Evolutionary conservation across 2,888 invertebrate genomes (phyloP).

Genomic region (Cheiracanthium punctorium): DNA sequence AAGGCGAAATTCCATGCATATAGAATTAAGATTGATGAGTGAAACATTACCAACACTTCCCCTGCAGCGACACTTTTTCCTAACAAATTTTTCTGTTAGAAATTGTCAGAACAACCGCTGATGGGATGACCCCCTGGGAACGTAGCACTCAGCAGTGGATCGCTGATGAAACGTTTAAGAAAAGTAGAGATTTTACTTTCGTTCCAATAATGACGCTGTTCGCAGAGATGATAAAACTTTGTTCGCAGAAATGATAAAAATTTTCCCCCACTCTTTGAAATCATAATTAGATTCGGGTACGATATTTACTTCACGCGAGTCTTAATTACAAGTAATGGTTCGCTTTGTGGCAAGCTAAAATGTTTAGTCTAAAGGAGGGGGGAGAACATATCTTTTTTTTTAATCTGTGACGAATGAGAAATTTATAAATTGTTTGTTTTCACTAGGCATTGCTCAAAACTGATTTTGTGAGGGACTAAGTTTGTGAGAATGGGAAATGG

Average conservation of each 20-base stretch:
- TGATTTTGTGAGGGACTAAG: too few relatives aligned
- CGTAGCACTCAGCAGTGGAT: not conserved
- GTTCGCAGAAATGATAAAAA: not conserved
- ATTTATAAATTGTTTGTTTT: too few relatives aligned
- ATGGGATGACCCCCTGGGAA: not conserved
- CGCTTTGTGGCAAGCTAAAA: too few relatives aligned
- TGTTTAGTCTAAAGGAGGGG: too few relatives aligned
- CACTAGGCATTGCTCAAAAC: too few relatives aligned
- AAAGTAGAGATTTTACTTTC: not conserved
- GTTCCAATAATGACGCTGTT: not conserved
- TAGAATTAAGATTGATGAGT: not conserved
- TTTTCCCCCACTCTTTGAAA: not conserved
- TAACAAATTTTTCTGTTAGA: not conserved
- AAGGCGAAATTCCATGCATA: not conserved
- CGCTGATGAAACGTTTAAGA: slow-evolving; percentile 1
- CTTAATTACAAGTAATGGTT: not conserved
- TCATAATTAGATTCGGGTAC: not conserved
- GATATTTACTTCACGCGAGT: not conserved
- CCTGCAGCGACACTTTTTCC: not conserved
- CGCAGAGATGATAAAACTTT: not conserved
- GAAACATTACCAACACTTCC: not conserved
- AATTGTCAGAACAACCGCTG: not conserved
- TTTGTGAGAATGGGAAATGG: too few relatives aligned
- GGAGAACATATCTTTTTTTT: too few relatives aligned
- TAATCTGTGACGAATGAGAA: too few relatives aligned